Conservation (phyloP, 2,113 vertebrate species). For the Arenaria interpres region DNA sequence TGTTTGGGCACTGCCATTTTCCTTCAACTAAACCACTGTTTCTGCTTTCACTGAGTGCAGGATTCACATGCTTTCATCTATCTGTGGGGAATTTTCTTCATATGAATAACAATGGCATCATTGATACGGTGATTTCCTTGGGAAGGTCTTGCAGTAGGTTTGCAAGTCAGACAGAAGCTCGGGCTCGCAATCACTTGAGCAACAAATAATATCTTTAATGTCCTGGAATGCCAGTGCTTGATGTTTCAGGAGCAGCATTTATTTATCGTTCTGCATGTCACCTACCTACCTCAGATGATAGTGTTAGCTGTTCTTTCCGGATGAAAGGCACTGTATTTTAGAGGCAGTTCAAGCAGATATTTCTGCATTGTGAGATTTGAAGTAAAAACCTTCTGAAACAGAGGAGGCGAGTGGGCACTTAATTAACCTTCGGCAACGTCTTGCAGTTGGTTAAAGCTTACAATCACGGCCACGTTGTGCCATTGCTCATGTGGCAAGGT, state of each 20-base stretch:
- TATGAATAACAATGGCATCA: conserved; percentile 14
- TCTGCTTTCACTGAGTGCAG: neutral
- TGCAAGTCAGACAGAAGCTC: neutral
- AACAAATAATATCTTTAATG: conserved; percentile 13
- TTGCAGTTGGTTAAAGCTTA: neutral
- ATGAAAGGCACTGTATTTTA: neutral
- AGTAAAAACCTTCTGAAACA: neutral
- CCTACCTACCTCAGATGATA: neutral
- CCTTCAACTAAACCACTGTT: neutral
- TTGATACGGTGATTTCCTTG: conserved; percentile 16
- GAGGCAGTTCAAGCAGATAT: neutral
- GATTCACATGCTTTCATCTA: neutral
- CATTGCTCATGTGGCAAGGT: neutral
- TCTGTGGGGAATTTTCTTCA: conserved; percentile 18
- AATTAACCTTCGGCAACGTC: neutral
- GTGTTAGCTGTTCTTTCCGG: neutral
- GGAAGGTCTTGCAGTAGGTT: neutral
- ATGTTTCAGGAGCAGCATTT: neutral
- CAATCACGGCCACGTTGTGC: neutral
- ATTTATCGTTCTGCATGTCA: neutral
- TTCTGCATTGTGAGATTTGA: neutral
- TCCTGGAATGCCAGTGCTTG: neutral
- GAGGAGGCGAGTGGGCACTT: neutral
- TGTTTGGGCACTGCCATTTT: neutral
- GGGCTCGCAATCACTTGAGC: neutral